Conservation (phyloP, 1,140 invertebrate genomes). For the Oryctes rhinoceros region DNA sequence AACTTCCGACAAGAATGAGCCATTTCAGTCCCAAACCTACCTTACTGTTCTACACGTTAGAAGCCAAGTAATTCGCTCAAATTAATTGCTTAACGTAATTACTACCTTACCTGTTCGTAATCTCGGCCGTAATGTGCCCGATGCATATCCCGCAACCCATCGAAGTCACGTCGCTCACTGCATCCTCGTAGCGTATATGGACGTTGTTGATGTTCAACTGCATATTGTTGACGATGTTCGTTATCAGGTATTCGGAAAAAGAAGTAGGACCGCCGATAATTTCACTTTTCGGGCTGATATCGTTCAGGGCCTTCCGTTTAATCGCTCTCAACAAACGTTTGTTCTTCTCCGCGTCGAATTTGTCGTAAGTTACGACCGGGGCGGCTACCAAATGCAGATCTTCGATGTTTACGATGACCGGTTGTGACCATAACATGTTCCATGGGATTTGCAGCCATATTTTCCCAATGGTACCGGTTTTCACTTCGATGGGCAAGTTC, state of each 20-base stretch:
- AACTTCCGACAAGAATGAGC: too few species aligned
- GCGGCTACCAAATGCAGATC: slow-evolving; percentile 80
- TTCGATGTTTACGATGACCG: slow-evolving; percentile 75
- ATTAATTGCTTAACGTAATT: not conserved
- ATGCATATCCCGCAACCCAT: slow-evolving; percentile 82
- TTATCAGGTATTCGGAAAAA: slow-evolving; percentile 77
- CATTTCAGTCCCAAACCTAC: too few species aligned
- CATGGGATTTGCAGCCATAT: slow-evolving; percentile 81
- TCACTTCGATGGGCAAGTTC: slow-evolving; percentile 82
- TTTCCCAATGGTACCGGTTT: slow-evolving; percentile 79
- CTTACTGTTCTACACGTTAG: not conserved
- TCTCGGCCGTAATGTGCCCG: slow-evolving; percentile 79
- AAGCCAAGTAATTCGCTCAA: too few species aligned
- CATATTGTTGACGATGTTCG: slow-evolving; percentile 81
- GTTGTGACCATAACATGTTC: slow-evolving; percentile 75
- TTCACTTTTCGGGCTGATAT: slow-evolving; percentile 64
- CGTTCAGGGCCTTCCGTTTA: slow-evolving; percentile 70
- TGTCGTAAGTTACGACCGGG: slow-evolving; percentile 72
- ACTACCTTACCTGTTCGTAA: slow-evolving; percentile 79
- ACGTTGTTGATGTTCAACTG: slow-evolving; percentile 83
- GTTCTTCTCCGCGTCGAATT: slow-evolving; percentile 79
- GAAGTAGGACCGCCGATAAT: slow-evolving; percentile 64
- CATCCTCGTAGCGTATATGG: slow-evolving; percentile 85
- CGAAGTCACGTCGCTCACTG: slow-evolving; percentile 71
- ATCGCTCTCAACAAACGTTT: slow-evolving; percentile 75